Evolutionary conservation across 2,797 vertebrate species (phyloP).

Genomic region (Diplodus puntazzo): DNA sequence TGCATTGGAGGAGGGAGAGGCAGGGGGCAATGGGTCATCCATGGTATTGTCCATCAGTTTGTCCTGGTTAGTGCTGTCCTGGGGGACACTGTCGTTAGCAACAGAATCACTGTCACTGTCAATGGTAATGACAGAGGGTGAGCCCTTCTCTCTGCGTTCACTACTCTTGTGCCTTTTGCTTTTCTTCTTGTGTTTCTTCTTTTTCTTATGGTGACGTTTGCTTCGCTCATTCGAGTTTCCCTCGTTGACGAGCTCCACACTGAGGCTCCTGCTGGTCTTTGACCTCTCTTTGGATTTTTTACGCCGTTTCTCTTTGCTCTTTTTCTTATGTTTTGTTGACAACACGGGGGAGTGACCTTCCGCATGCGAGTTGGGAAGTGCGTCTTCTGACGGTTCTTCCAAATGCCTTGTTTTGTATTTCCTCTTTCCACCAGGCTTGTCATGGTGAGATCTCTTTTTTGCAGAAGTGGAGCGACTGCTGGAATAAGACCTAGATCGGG

Average conservation of each 20-base stretch:
- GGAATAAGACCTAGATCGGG: conserved; percentile 69
- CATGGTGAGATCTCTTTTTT: conserved; percentile 55
- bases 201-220: conserved; percentile 90
- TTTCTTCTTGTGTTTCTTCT: conserved; percentile 94
- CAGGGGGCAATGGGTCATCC: conserved; percentile 36
- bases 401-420: conserved; percentile 95
- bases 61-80: conserved; percentile 33
- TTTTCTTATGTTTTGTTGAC: conserved; percentile 78
- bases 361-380: conserved; percentile 37
- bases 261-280: conserved; percentile 87
- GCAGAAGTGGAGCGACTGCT: conserved; percentile 69
- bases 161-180: conserved; percentile 84
- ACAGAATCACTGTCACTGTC: conserved; percentile 77
- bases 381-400: conserved; percentile 79
- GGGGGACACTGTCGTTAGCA: conserved; percentile 27
- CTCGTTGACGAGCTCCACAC: conserved; percentile 89
- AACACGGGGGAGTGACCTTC: background rate
- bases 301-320: conserved; percentile 79
- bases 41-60: background rate
- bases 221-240: conserved; percentile 79
- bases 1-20: conserved; percentile 12
- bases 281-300: conserved; percentile 82
- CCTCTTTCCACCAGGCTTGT: conserved; percentile 89
- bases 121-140: conserved; percentile 89
- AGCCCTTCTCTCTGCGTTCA: conserved; percentile 61